Evolutionary conservation across 2,888 invertebrate species (phyloP).

Genomic region (Cantharis rustica): DNA sequence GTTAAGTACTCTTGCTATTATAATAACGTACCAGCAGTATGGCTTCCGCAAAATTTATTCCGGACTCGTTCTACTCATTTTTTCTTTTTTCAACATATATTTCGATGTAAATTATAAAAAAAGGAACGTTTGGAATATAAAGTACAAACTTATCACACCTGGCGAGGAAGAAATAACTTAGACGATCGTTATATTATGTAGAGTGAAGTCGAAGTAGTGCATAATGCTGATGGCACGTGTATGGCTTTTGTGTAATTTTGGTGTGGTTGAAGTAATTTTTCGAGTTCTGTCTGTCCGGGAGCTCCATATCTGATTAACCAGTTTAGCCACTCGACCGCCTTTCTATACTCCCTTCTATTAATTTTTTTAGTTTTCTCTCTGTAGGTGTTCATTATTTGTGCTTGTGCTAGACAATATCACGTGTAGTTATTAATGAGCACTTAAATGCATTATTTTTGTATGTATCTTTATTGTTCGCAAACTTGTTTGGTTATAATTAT

Average conservation of each 20-base stretch:
- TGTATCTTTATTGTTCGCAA: background rate
- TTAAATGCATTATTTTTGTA: background rate
- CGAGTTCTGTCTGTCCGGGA: background rate
- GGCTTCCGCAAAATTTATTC: background rate
- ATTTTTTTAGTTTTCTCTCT: background rate
- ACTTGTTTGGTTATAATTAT: background rate
- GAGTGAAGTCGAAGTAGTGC: background rate
- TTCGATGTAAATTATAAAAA: too few relatives aligned
- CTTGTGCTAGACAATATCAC: background rate
- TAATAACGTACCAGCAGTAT: background rate
- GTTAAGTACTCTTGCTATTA: background rate
- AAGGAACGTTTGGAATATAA: too few relatives aligned
- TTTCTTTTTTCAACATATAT: too few relatives aligned
- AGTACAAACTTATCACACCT: background rate
- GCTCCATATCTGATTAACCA: background rate
- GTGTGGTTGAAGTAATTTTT: background rate
- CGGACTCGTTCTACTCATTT: background rate
- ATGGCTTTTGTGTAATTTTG: background rate
- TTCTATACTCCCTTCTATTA: background rate
- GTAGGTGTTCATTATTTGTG: background rate
- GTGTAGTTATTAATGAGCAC: background rate
- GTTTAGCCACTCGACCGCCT: background rate
- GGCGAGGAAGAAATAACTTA: background rate
- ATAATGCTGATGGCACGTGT: background rate
- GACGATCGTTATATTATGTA: background rate